Conservation (phyloP, 2,888 invertebrate species). For the Melanostoma scalare region DNA sequence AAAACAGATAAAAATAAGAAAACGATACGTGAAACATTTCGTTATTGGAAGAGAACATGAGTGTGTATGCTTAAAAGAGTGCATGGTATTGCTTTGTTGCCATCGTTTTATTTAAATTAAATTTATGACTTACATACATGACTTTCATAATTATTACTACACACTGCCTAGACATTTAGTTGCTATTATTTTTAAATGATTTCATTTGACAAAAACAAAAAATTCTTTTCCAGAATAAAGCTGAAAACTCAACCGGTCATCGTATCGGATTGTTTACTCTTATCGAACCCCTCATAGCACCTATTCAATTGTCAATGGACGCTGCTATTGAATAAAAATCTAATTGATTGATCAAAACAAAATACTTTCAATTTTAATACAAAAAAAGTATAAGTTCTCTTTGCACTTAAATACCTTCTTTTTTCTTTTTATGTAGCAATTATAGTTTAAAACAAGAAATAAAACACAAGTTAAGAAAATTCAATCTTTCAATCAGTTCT, state of each 20-base stretch:
- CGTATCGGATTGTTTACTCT: constrained; percentile 77
- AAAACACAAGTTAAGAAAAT: not conserved
- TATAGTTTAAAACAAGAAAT: constrained; percentile 17
- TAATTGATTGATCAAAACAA: not conserved
- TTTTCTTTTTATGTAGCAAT: constrained; percentile 29
- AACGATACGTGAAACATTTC: constrained; percentile 16
- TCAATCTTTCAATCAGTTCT: constrained; percentile 4
- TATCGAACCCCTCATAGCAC: constrained; percentile 76
- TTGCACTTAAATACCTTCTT: constrained; percentile 11
- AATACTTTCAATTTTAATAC: constrained; percentile 7
- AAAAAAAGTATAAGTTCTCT: too few relatives aligned
- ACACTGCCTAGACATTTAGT: constrained; percentile 59
- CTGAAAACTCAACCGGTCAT: constrained; percentile 67
- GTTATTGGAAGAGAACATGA: constrained; percentile 20
- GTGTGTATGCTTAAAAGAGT: constrained; percentile 41
- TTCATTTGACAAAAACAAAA: constrained; percentile 39
- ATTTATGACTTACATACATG: constrained; percentile 40
- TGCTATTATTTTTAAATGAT: constrained; percentile 40
- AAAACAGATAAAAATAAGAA: not conserved
- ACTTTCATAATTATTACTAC: constrained; percentile 31
- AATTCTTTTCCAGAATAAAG: constrained; percentile 74
- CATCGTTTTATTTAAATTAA: constrained; percentile 34
- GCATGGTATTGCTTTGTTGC: constrained; percentile 31
- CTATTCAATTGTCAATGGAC: constrained; percentile 74
- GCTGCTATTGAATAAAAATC: constrained; percentile 61